These are phyloP conservation scores for Choreutis nemorana DNA, from an alignment of 2,888 invertebrate species.

Conservation along the genomic window DNA sequence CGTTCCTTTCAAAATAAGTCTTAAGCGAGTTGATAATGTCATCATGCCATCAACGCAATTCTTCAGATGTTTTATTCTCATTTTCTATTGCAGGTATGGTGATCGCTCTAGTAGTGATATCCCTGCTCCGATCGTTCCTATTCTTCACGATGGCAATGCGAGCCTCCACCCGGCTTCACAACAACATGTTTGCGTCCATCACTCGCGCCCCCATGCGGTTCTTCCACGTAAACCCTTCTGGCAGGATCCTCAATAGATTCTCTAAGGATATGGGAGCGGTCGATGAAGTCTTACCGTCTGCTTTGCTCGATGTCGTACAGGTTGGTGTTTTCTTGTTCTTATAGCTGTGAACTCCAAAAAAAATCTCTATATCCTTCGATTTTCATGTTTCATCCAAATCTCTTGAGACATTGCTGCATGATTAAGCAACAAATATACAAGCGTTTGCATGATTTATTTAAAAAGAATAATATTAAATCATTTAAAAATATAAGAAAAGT, in stretches of 20 bases:
- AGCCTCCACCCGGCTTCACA: conserved; percentile 81
- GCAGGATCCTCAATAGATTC: conserved; percentile 85
- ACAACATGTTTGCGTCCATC: conserved; percentile 84
- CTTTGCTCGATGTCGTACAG: conserved; percentile 70
- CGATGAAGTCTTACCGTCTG: conserved; percentile 69
- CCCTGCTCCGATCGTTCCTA: conserved; percentile 60
- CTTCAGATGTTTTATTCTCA: no score
- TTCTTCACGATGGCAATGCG: conserved; percentile 74
- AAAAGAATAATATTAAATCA: no score
- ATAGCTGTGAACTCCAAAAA: background rate
- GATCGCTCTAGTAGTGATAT: conserved; percentile 50
- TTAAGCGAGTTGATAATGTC: no score
- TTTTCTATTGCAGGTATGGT: conserved; percentile 53
- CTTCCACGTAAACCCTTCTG: conserved; percentile 87
- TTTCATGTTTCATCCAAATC: no score
- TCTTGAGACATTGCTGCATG: no score
- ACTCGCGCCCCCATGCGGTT: conserved; percentile 85
- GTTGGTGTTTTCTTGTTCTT: conserved; percentile 24
- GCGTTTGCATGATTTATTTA: no score
- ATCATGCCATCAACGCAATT: no score
- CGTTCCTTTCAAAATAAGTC: no score
- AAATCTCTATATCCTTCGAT: background rate
- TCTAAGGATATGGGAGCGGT: conserved; percentile 87
- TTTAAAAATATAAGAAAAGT: no score
- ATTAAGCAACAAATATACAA: no score